Conservation (phyloP, 2,888 invertebrate species). For the Epinotia ramella region DNA sequence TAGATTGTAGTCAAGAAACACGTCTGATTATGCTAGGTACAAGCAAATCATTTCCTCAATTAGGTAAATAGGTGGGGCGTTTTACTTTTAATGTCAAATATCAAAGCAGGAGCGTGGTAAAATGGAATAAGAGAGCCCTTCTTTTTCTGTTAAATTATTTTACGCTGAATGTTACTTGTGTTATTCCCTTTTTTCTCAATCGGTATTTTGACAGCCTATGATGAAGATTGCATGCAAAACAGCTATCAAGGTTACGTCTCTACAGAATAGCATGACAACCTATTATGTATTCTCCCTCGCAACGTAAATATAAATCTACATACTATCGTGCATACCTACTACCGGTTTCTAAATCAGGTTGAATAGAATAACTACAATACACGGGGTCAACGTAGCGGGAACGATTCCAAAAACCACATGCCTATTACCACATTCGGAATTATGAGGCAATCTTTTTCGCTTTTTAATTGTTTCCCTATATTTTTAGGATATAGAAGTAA, state of each 20-base stretch:
- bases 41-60: too few species aligned
- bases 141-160: not conserved
- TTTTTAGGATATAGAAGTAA: not conserved
- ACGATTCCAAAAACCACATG: not conserved
- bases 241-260: slow-evolving; percentile 24
- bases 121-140: too few species aligned
- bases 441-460: not conserved
- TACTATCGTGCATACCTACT: not conserved
- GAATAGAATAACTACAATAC: not conserved
- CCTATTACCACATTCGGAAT: not conserved
- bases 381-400: not conserved
- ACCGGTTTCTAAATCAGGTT: not conserved
- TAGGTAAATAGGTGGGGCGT: not conserved
- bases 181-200: not conserved
- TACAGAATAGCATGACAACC: slow-evolving; percentile 9
- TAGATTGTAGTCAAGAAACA: too few species aligned
- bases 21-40: too few species aligned
- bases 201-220: too few species aligned
- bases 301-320: not conserved
- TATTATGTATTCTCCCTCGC: slow-evolving; percentile 15
- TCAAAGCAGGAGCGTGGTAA: too few species aligned
- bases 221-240: slow-evolving; percentile 30
- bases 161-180: not conserved
- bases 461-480: not conserved
- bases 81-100: too few species aligned